Evolutionary conservation across 2,888 invertebrate species (phyloP).

Genomic region (Zonitis immaculata): DNA sequence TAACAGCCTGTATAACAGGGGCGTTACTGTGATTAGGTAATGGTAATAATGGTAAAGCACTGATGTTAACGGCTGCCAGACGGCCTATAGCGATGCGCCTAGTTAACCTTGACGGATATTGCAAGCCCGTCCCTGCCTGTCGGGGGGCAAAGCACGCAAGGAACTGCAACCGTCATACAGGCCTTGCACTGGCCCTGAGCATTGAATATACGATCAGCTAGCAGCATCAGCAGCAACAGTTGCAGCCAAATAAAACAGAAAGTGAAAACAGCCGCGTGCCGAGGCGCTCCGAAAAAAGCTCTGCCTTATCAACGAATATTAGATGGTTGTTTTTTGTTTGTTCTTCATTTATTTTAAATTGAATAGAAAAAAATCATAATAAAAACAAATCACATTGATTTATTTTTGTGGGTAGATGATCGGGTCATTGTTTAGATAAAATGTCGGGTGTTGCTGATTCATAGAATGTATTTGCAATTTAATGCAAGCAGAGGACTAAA

Average conservation of each 20-base stretch:
- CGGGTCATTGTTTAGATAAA: constrained; percentile 30
- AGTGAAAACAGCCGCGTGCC: constrained; percentile 1
- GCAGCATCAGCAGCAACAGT: neutral
- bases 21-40: constrained; percentile 30
- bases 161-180: constrained; percentile 19
- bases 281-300: neutral
- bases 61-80: constrained; percentile 27
- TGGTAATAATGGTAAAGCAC: constrained; percentile 24
- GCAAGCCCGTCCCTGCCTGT: constrained; percentile 7
- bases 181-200: constrained; percentile 25
- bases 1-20: constrained; percentile 7
- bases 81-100: constrained; percentile 32
- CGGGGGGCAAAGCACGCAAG: constrained; percentile 14
- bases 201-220: constrained; percentile 6
- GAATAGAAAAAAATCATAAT: neutral
- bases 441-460: constrained; percentile 24
- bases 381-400: neutral
- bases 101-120: constrained; percentile 30
- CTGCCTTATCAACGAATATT: neutral
- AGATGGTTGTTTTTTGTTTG: no score
- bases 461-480: constrained; percentile 11
- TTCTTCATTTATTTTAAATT: neutral
- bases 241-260: no score
- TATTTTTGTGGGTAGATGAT: neutral
- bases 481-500: constrained; percentile 24